Evolutionary conservation across 2,113 vertebrate species (phyloP), one percentile per base, ranked within the genome.

Genomic region (Puma concolor): DNA sequence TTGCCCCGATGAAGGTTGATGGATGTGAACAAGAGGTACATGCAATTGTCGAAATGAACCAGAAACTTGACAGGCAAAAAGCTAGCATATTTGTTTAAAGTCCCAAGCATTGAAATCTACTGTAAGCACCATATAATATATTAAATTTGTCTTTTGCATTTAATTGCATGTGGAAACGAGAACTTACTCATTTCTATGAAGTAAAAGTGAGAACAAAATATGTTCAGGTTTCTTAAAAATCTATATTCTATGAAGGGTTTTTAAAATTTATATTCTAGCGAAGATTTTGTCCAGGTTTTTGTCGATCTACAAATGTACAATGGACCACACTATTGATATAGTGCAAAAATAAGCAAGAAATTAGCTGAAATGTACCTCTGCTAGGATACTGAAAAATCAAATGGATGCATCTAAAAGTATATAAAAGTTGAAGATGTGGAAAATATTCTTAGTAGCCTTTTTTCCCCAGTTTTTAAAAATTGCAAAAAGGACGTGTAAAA

Each of bases 321-420:
- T 81, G 72, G 91, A 64, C 8, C 54, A 12, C 25, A 33, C 10
- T 33, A 5, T 67, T 7, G 9, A 17, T 36, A 54, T 82, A 72
- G 36, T 79, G 44, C 9, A 64, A 74, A 80, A 89, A 33, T 16
- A 54, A 54, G 27, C 33, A 92, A 64, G 25, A 52, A 87, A 60
- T 91, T 77, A 79, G 38, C 27, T 90, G 12, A 83, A 83, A 50
- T 81, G 64, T 89, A 87, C n/a, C 48, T 95, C 14, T 87, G 89
- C 54, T 88, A 7, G 79, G 67, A 74, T 66, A 29, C 50, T 74
- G 50, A 84, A 86, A 90, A 83, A 88, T 92, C 57, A 83, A 50
- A 76, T 17, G 7, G 31, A 4, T 54, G 17, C 7, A 60, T 79
- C 11, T 81, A n/a, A 96, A 95, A 91, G 60, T 69, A 0, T 84